A percentile compares a stretch with the other conserved stretches of the same genome.
phyloP scores from a whole-genome alignment of 2,797 vertebrate species.

The Rhinoraja longicauda region DNA sequence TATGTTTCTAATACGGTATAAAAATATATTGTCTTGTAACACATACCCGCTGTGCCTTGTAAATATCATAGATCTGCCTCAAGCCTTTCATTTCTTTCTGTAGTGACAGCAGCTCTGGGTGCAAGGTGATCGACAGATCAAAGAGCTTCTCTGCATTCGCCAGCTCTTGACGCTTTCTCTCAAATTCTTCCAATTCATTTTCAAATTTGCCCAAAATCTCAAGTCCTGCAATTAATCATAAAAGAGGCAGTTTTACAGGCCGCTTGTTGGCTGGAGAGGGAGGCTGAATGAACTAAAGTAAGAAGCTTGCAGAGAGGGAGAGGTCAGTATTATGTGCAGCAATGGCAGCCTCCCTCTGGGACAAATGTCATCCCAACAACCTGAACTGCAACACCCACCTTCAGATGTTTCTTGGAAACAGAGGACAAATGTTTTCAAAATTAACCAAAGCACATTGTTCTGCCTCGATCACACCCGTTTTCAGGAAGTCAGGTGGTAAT shows the following conservation, averaged over 20 bases:
- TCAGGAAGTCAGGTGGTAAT: neutral
- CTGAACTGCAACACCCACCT: neutral
- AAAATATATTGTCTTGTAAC: no score
- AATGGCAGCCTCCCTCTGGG: neutral
- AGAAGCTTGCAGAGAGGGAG: neutral
- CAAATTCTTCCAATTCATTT: conserved; percentile 64
- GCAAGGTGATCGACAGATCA: conserved; percentile 68
- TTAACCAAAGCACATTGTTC: neutral
- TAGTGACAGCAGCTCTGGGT: conserved; percentile 68
- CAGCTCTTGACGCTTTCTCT: conserved; percentile 64
- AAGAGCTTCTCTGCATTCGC: conserved; percentile 80
- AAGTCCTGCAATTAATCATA: conserved; percentile 58
- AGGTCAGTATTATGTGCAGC: neutral
- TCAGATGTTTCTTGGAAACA: neutral
- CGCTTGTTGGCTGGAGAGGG: neutral
- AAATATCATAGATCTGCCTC: conserved; percentile 74
- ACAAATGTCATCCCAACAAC: neutral
- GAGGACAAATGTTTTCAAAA: neutral
- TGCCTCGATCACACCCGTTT: neutral
- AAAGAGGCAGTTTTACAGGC: neutral
- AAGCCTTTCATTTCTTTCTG: conserved; percentile 77
- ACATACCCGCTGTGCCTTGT: conserved; percentile 67
- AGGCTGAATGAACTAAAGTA: neutral
- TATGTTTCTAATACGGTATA: neutral
- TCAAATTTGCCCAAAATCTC: conserved; percentile 67